Percentiles rank a stretch among this genome's conserved stretches.
phyloP scores from a whole-genome alignment of 2,797 vertebrate genomes.

The Novumbra hubbsi region DNA sequence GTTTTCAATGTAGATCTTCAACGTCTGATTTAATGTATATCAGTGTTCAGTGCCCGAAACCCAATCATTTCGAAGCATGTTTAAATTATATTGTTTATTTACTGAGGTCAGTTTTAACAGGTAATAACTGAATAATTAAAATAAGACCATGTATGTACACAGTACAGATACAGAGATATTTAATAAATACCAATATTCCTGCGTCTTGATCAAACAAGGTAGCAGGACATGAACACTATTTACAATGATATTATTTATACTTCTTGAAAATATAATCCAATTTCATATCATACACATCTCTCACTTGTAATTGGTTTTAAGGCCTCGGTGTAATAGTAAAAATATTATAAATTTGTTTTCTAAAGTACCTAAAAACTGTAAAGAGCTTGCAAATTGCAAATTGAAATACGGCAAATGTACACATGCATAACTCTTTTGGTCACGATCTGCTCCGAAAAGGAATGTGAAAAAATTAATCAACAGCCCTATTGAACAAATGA shows the following conservation, averaged over 20 bases:
- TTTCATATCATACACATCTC: slow-evolving; percentile 19
- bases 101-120: slow-evolving; percentile 60
- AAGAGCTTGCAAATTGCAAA: slow-evolving; percentile 28
- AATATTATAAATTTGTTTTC: slow-evolving; percentile 45
- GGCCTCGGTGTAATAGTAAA: slow-evolving; percentile 53
- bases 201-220: slow-evolving; percentile 43
- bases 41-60: slow-evolving; percentile 4
- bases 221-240: slow-evolving; percentile 60
- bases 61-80: slow-evolving; percentile 26
- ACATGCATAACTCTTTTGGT: slow-evolving; percentile 28
- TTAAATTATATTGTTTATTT: slow-evolving; percentile 66
- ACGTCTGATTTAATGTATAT: not conserved
- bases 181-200: slow-evolving; percentile 70
- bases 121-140: slow-evolving; percentile 57
- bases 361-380: slow-evolving; percentile 50
- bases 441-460: slow-evolving; percentile 16
- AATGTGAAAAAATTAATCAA: slow-evolving; percentile 8
- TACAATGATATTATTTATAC: slow-evolving; percentile 64
- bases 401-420: slow-evolving; percentile 20
- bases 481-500: not conserved
- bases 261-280: slow-evolving; percentile 28
- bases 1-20: not conserved
- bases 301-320: slow-evolving; percentile 34
- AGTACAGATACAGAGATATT: slow-evolving; percentile 76
- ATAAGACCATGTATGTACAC: slow-evolving; percentile 70